Evolutionary conservation across 2,113 vertebrate genomes (phyloP).

Genomic region (Sceloporus undulatus): DNA sequence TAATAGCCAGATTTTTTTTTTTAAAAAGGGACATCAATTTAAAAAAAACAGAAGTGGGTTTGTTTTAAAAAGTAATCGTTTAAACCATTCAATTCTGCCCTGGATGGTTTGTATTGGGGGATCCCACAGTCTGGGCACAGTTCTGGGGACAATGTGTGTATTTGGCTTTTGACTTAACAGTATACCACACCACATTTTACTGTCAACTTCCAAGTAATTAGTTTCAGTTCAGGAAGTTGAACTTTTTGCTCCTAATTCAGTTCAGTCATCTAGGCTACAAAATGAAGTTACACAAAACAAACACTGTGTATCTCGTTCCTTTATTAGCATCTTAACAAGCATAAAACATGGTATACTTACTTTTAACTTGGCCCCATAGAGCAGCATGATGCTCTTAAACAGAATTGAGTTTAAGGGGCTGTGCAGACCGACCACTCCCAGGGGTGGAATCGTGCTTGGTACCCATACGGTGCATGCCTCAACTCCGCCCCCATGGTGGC

Average conservation of each 20-base stretch:
- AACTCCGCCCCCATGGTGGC: too few species aligned
- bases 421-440: too few species aligned
- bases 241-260: slow-evolving; percentile 42
- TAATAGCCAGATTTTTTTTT: too few species aligned
- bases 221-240: slow-evolving; percentile 27
- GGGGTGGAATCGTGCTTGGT: too few species aligned
- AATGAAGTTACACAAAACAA: slow-evolving; percentile 4
- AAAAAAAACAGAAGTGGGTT: too few species aligned
- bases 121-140: slow-evolving; percentile 22
- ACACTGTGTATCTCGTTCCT: not conserved
- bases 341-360: accelerated
- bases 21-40: too few species aligned
- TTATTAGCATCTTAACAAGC: not conserved
- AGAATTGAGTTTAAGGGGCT: not conserved
- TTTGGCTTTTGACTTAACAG: slow-evolving; percentile 30
- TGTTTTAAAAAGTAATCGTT: too few species aligned
- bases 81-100: not conserved
- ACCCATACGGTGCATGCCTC: too few species aligned
- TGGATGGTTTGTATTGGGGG: slow-evolving; percentile 8
- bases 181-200: slow-evolving; percentile 15
- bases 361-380: not conserved
- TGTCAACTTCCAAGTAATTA: slow-evolving; percentile 15
- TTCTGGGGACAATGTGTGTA: slow-evolving; percentile 32
- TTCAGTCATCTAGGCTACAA: slow-evolving; percentile 31
- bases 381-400: slow-evolving; percentile 5